Evolutionary conservation across 2,113 vertebrate species (phyloP).

Genomic region (Lagenorhynchus albirostris): DNA sequence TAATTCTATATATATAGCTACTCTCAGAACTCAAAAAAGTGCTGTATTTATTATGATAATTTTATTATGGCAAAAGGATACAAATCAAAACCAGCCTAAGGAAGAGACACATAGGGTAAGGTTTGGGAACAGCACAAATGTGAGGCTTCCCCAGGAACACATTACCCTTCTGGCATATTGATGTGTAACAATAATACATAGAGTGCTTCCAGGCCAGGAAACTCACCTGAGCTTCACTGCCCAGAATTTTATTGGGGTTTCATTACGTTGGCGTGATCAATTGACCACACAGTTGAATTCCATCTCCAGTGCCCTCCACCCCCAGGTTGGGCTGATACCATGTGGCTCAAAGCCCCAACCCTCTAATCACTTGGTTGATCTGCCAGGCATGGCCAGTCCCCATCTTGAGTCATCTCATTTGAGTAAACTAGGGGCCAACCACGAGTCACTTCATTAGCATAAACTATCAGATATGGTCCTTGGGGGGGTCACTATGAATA

Average conservation of each 20-base stretch:
- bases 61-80: not conserved
- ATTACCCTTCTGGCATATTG: not conserved
- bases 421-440: too few species aligned
- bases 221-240: not conserved
- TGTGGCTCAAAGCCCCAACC: not conserved
- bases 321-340: not conserved
- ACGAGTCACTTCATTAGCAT: too few species aligned
- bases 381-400: too few species aligned
- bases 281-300: not conserved
- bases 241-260: not conserved
- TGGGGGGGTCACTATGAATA: too few species aligned
- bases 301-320: not conserved
- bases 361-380: not conserved
- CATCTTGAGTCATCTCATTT: too few species aligned
- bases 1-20: not conserved
- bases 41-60: not conserved
- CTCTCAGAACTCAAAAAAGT: not conserved
- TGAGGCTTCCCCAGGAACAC: not conserved
- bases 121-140: not conserved
- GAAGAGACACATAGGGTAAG: too few species aligned
- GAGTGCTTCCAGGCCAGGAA: not conserved
- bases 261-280: not conserved
- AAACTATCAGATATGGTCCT: too few species aligned
- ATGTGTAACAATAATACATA: not conserved
- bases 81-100: not conserved